Percentiles rank a stretch among this genome's conserved stretches.
These are phyloP conservation scores for Thecophora atra DNA, from an alignment of 2,888 invertebrate species.

Conservation along the genomic window DNA sequence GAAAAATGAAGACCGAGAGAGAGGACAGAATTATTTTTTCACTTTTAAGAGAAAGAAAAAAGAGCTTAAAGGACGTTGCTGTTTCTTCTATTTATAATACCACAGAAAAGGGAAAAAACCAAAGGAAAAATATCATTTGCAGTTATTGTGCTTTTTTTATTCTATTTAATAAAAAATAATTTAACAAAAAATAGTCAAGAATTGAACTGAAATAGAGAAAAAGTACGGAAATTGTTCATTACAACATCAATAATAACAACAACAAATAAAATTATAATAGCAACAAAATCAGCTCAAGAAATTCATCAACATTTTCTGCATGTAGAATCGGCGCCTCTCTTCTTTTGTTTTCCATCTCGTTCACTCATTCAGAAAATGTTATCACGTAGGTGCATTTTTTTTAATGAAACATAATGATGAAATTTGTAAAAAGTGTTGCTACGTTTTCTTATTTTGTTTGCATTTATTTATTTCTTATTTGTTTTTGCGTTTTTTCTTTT, in stretches of 20 bases:
- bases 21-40: constrained; percentile 22
- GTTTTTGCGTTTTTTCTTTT: constrained; percentile 32
- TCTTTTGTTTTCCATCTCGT: constrained; percentile 26
- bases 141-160: constrained; percentile 48
- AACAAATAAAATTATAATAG: neutral
- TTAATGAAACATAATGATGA: neutral
- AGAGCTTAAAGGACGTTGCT: constrained; percentile 45
- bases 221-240: neutral
- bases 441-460: constrained; percentile 12
- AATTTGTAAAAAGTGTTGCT: constrained; percentile 9
- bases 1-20: constrained; percentile 19
- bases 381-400: constrained; percentile 8
- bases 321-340: constrained; percentile 39
- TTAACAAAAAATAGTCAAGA: neutral
- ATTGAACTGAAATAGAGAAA: no score
- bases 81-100: no score
- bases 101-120: no score
- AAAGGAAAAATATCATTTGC: constrained; percentile 58
- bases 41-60: constrained; percentile 15
- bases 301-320: constrained; percentile 32
- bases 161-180: neutral
- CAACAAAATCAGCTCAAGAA: constrained; percentile 7
- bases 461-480: constrained; percentile 18
- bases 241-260: neutral
- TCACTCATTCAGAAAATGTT: neutral